Conservation (phyloP, 2,888 invertebrate species). For the Leistus spinibarbis region DNA sequence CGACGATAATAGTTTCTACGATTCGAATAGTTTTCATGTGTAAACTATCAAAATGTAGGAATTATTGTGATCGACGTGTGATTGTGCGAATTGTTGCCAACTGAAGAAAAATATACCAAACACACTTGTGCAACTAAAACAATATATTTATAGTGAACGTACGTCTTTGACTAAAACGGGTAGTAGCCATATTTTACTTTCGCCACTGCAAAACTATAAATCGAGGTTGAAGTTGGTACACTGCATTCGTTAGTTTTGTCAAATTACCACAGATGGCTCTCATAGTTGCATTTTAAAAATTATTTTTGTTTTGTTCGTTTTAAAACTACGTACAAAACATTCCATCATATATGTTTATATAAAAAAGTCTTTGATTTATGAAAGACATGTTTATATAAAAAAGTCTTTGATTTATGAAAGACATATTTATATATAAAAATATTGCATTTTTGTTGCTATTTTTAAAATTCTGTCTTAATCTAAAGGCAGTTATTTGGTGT, state of each 20-base stretch:
- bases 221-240: too few relatives aligned
- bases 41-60: neutral
- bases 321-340: slow-evolving; percentile 29
- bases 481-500: too few relatives aligned
- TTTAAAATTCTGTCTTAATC: too few relatives aligned
- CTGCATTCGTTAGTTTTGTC: too few relatives aligned
- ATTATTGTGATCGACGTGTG: neutral
- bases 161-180: too few relatives aligned
- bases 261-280: neutral
- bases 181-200: neutral
- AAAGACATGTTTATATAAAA: slow-evolving; percentile 26
- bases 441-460: neutral
- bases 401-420: slow-evolving; percentile 14
- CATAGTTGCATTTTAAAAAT: neutral
- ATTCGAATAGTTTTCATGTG: slow-evolving; percentile 34
- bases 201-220: neutral
- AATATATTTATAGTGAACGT: neutral
- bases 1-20: slow-evolving; percentile 39
- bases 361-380: neutral
- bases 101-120: neutral
- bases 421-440: neutral
- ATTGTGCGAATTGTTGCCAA: neutral
- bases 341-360: neutral
- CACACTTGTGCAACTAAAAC: neutral
- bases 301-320: neutral